These are phyloP conservation scores for Delichon dasypus DNA, from an alignment of 2,797 vertebrate genomes.

Conservation along the genomic window DNA sequence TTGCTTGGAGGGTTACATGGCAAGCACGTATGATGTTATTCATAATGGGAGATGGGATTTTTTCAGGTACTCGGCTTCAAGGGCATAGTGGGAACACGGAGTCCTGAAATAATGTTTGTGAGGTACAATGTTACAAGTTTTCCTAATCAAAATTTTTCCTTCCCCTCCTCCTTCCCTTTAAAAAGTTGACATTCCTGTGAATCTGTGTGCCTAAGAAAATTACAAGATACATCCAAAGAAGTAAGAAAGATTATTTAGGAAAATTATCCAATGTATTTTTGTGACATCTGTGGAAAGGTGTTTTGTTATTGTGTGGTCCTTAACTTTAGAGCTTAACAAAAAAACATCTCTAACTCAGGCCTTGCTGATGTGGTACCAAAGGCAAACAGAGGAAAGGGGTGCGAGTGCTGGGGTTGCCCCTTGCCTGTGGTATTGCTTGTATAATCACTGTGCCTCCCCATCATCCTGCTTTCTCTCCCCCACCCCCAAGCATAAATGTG, in stretches of 20 bases:
- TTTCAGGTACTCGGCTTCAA: not conserved
- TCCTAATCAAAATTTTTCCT: not conserved
- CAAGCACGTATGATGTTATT: rapidly evolving
- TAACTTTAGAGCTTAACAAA: not conserved
- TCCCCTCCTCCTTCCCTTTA: not conserved
- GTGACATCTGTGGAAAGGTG: not conserved
- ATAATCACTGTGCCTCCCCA: not conserved
- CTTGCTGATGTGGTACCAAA: not conserved
- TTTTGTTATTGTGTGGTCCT: not conserved
- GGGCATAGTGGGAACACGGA: not conserved
- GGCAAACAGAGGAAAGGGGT: not conserved
- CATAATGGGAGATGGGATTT: not conserved
- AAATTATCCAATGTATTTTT: not conserved
- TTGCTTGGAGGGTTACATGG: not conserved
- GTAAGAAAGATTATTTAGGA: not conserved
- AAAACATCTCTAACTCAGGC: rapidly evolving
- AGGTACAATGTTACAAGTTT: not conserved
- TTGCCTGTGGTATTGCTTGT: not conserved
- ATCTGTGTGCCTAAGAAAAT: not conserved
- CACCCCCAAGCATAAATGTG: not conserved
- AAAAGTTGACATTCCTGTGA: not conserved
- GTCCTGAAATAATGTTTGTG: not conserved
- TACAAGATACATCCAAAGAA: not conserved
- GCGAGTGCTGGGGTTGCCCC: not conserved
- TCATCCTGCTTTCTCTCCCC: not conserved